phyloP scores from a whole-genome alignment of 2,797 vertebrate genomes.

The Anguilla marmorata region DNA sequence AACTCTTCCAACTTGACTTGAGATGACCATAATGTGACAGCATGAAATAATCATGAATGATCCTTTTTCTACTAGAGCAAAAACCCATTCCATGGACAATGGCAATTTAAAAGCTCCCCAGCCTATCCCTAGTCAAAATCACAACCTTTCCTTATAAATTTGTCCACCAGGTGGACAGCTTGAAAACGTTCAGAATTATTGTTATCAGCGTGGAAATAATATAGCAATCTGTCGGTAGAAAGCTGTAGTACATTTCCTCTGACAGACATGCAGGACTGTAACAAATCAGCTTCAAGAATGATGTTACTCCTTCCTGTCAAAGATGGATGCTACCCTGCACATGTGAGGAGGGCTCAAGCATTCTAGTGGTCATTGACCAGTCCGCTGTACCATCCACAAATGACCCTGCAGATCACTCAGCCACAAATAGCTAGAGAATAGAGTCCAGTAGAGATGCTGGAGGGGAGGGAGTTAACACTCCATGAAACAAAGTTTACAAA shows the following conservation, averaged over 20 bases:
- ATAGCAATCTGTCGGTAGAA: not conserved
- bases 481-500: not conserved
- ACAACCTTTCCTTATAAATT: not conserved
- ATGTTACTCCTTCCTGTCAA: slow-evolving; percentile 35
- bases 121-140: not conserved
- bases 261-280: not conserved
- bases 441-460: not conserved
- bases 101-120: not conserved
- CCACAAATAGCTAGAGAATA: not conserved
- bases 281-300: slow-evolving; percentile 23
- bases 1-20: not conserved
- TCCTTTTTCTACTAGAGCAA: not conserved
- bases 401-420: not conserved
- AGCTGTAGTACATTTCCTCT: not conserved
- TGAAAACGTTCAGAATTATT: not conserved
- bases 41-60: not conserved
- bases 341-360: not conserved
- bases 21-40: not conserved
- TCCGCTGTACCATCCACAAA: too few species aligned
- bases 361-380: not conserved
- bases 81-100: not conserved
- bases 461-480: too few species aligned
- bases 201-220: not conserved
- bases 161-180: not conserved
- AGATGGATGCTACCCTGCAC: not conserved